These are phyloP conservation scores for Pituophis catenifer DNA, from an alignment of 2,113 vertebrate species.

Conservation along the genomic window DNA sequence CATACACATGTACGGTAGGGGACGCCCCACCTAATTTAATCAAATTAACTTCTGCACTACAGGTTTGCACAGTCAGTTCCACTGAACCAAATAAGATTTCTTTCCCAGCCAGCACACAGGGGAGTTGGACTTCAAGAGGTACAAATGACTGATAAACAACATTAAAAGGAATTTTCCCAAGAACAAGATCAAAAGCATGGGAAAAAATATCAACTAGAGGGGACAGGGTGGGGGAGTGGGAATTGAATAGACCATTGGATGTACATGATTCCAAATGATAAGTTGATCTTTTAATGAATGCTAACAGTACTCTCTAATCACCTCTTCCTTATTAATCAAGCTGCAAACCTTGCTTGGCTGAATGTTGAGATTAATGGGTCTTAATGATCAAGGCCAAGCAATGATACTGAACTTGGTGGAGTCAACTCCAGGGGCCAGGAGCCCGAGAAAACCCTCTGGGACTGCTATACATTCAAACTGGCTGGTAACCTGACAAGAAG, in stretches of 20 bases:
- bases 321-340: conserved; percentile 21
- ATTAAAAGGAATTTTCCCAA: conserved; percentile 1
- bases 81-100: background rate
- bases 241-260: background rate
- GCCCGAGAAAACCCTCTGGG: background rate
- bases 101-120: background rate
- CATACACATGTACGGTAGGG: background rate
- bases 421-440: background rate
- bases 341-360: background rate
- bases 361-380: conserved; percentile 4
- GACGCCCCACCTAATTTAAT: background rate
- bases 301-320: conserved; percentile 13
- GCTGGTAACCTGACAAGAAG: background rate
- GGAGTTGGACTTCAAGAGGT: background rate
- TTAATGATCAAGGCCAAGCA: background rate
- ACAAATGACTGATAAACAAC: conserved; percentile 3
- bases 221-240: background rate
- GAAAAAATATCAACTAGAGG: background rate
- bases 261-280: conserved; percentile 15
- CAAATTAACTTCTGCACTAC: background rate
- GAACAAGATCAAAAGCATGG: conserved; percentile 13
- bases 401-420: background rate
- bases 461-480: background rate
- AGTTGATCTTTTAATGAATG: conserved; percentile 24
- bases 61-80: background rate